A percentile compares a stretch with the other conserved stretches of the same genome.
Evolutionary conservation across 2,888 invertebrate genomes (phyloP).

Genomic region (Megamerina dolium): DNA sequence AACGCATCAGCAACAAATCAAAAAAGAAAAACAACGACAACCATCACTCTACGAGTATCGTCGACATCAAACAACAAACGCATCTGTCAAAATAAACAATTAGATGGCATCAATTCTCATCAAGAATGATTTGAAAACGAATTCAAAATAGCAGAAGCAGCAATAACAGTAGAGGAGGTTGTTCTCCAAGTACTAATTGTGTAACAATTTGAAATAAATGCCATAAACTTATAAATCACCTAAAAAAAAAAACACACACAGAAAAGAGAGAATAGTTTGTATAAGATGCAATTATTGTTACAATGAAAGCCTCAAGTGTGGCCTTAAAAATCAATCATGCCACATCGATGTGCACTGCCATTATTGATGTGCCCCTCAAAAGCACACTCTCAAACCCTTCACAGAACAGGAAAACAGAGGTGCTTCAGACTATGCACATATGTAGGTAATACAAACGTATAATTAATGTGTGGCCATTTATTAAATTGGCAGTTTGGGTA

Average conservation of each 20-base stretch:
- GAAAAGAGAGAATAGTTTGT: conserved; percentile 7
- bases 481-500: conserved; percentile 41
- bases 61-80: conserved; percentile 19
- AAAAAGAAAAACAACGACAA: neutral
- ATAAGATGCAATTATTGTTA: conserved; percentile 27
- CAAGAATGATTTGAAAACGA: conserved; percentile 36
- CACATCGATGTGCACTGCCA: conserved; percentile 33
- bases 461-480: conserved; percentile 45
- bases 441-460: too few species aligned
- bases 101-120: conserved; percentile 39
- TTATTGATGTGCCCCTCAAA: neutral
- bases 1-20: conserved; percentile 17
- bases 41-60: neutral
- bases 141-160: conserved; percentile 17
- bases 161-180: neutral
- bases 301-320: conserved; percentile 38
- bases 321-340: conserved; percentile 44
- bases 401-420: conserved; percentile 17
- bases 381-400: neutral
- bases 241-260: neutral
- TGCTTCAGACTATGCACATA: conserved; percentile 20
- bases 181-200: conserved; percentile 12
- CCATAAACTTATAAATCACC: conserved; percentile 20
- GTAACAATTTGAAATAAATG: conserved; percentile 31
- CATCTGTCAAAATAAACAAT: conserved; percentile 41